A percentile compares a stretch with the other conserved stretches of the same genome.
Evolutionary conservation across 2,888 invertebrate genomes (phyloP).

Genomic region (Nephrotoma appendiculata): DNA sequence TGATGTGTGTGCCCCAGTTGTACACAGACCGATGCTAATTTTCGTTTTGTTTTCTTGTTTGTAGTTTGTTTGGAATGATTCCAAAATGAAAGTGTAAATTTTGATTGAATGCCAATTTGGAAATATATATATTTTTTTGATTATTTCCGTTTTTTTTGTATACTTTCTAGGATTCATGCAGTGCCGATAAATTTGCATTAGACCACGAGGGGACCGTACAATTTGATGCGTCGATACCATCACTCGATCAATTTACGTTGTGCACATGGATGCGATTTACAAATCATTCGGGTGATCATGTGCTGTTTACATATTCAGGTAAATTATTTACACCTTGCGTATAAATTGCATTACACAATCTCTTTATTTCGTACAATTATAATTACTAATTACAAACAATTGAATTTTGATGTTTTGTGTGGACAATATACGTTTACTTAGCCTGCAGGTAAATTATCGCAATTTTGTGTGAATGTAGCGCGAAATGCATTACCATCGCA

Average conservation of each 20-base stretch:
- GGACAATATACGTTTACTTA: neutral
- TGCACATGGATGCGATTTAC: slow-evolving; percentile 73
- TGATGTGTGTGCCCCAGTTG: neutral
- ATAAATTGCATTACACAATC: neutral
- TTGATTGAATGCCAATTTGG: neutral
- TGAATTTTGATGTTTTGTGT: neutral
- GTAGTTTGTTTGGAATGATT: neutral
- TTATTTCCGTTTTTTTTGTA: neutral
- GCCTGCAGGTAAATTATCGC: neutral
- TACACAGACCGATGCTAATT: neutral
- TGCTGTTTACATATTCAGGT: slow-evolving; percentile 71
- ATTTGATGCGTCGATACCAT: slow-evolving; percentile 55
- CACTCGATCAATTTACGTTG: slow-evolving; percentile 68
- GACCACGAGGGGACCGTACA: slow-evolving; percentile 54
- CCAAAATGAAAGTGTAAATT: neutral
- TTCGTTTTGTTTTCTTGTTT: neutral
- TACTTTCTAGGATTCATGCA: slow-evolving; percentile 39
- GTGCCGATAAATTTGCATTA: slow-evolving; percentile 52
- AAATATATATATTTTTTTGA: neutral
- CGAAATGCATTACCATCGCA: neutral
- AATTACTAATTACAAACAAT: neutral
- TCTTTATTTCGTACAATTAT: neutral
- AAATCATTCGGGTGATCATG: slow-evolving; percentile 71
- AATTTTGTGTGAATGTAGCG: neutral
- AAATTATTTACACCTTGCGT: slow-evolving; percentile 23